Percentiles rank a stretch among this genome's conserved stretches.
Evolutionary conservation across 2,888 invertebrate genomes (phyloP).

Genomic region (Melipona beecheii): DNA sequence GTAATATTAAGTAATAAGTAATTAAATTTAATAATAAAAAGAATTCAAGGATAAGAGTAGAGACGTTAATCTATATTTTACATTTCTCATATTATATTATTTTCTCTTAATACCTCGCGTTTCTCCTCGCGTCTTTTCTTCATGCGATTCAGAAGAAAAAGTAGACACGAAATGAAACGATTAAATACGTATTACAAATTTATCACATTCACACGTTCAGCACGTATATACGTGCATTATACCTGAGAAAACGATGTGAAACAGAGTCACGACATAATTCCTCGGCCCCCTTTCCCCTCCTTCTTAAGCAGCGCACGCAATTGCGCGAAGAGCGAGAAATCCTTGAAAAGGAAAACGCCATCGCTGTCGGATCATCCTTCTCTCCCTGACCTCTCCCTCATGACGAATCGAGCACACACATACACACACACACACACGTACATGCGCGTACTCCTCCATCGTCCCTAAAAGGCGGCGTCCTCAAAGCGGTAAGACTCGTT

Average conservation of each 20-base stretch:
- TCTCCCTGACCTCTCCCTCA: slow-evolving; percentile 22
- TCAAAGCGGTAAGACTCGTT: slow-evolving; percentile 69
- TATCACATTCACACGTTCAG: neutral
- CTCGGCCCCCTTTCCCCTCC: slow-evolving; percentile 3
- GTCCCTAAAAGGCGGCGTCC: slow-evolving; percentile 64
- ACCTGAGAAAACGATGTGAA: neutral
- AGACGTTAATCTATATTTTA: no score
- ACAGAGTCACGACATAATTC: slow-evolving; percentile 21
- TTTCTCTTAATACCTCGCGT: no score
- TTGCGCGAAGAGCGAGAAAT: slow-evolving; percentile 59
- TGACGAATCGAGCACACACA: slow-evolving; percentile 41
- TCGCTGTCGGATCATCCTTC: slow-evolving; percentile 50
- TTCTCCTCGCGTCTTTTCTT: no score
- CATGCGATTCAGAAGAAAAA: no score
- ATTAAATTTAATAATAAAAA: no score
- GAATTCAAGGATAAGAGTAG: no score
- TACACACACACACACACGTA: neutral
- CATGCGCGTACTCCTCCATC: neutral
- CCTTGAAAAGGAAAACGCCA: slow-evolving; percentile 47
- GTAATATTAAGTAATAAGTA: no score
- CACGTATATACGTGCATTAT: neutral
- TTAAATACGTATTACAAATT: neutral
- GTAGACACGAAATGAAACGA: no score
- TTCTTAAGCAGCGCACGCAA: slow-evolving; percentile 46
- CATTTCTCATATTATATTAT: no score